These are phyloP conservation scores for Nerophis lumbriciformis DNA, from an alignment of 2,113 vertebrate species.

Conservation along the genomic window DNA sequence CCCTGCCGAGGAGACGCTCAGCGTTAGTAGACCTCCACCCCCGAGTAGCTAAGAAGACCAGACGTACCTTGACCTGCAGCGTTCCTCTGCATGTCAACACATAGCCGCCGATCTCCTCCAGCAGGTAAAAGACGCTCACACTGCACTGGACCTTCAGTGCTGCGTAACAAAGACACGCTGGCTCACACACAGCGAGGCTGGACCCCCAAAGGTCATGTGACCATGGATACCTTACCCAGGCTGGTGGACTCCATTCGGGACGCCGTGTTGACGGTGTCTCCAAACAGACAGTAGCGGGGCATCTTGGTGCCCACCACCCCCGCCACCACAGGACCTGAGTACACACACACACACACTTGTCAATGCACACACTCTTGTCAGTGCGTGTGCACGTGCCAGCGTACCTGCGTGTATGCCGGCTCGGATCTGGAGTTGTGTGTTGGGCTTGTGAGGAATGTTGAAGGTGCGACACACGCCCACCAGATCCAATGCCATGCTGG, in stretches of 20 bases:
- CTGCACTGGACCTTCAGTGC: constrained; percentile 90
- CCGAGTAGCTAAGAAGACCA: neutral
- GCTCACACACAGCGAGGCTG: neutral
- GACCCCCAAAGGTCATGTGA: neutral
- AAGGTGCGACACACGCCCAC: constrained; percentile 77
- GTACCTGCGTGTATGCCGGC: constrained; percentile 54
- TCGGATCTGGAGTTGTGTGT: constrained; percentile 75
- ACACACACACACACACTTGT: neutral
- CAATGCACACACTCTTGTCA: neutral
- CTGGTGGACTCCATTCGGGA: constrained; percentile 3
- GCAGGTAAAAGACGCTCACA: constrained; percentile 75
- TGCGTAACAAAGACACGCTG: constrained; percentile 32
- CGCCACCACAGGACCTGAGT: neutral
- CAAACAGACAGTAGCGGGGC: constrained; percentile 3
- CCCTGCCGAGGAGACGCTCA: constrained; percentile 52
- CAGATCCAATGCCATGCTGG: constrained; percentile 54
- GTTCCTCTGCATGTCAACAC: constrained; percentile 77
- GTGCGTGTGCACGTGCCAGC: neutral
- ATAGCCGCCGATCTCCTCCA: constrained; percentile 85
- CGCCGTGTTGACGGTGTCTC: constrained; percentile 2
- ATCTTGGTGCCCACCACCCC: constrained; percentile 6
- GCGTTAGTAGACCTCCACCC: neutral
- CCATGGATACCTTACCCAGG: neutral
- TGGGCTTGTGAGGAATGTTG: constrained; percentile 78
- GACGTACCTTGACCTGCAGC: constrained; percentile 81